phyloP scores from a whole-genome alignment of 2,888 invertebrate species.

The Beris morrisii region DNA sequence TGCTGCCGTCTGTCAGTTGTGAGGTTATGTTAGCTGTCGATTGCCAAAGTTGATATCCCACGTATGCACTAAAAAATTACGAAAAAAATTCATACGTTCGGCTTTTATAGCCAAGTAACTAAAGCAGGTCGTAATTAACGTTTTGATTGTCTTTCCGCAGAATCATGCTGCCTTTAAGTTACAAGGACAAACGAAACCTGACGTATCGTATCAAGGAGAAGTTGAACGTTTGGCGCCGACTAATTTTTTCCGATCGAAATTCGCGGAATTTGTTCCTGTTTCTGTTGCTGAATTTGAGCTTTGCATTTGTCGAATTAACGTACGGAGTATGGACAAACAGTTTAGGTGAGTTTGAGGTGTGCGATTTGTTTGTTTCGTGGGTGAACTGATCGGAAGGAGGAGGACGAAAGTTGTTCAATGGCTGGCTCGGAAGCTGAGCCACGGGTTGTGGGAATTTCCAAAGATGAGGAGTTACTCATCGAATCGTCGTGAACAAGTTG shows the following conservation, averaged over 20 bases:
- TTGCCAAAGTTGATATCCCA: constrained; percentile 35
- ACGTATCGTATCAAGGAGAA: constrained; percentile 72
- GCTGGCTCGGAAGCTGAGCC: no score
- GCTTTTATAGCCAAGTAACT: no score
- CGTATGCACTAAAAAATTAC: constrained; percentile 33
- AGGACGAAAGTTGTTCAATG: no score
- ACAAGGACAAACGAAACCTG: constrained; percentile 71
- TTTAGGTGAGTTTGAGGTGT: constrained; percentile 62
- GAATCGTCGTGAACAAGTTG: no score
- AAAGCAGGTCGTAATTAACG: not conserved
- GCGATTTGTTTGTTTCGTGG: no score
- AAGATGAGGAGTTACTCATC: no score
- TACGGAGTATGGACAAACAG: constrained; percentile 92
- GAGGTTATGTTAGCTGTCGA: constrained; percentile 36
- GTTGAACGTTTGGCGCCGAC: constrained; percentile 73
- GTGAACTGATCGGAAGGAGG: no score
- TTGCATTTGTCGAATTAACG: constrained; percentile 93
- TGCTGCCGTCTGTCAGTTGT: constrained; percentile 1
- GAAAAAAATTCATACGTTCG: not conserved
- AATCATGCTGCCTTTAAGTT: constrained; percentile 74
- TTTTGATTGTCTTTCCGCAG: not conserved
- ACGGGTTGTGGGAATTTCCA: no score
- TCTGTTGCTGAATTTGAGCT: constrained; percentile 87
- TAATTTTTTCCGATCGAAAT: constrained; percentile 90
- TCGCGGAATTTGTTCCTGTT: constrained; percentile 94